Base-by-base conservation (phyloP, 2,797 vertebrate species). In the Xenopus petersii region DNA sequence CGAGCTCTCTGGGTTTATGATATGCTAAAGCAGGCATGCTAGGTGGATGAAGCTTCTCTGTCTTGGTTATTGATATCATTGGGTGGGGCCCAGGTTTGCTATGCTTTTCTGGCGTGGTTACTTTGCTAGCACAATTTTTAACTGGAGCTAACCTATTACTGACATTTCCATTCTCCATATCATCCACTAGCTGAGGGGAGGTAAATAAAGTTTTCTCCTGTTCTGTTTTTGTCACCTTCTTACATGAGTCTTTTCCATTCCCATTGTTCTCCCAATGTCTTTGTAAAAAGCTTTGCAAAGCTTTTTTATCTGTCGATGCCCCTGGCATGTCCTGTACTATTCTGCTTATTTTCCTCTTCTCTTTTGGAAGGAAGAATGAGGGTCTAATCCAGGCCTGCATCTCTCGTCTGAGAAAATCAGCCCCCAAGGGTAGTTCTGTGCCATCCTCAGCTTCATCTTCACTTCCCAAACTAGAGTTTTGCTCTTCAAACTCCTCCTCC, bases 121-220 rank as follows among this genome's bases (percentile, higher is more conserved):
- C 49, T 64, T 74, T 79, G 17, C 4, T 47, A 2, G 26, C 10
- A 33, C n/a, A 54, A 10, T 70, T 62, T 26, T 70, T 74, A 11
- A 65, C 60, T 9, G 46, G 16, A n/a, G 21, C 47, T 24, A 70
- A 42, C 9, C 26, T 82, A 81, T 83, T 94, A 74, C 95, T 93
- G 4, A 97, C 84, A 11, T 99, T 99, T 10, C 96, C 97, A 48
- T 98, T 99, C 84, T 99, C 96, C 88, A 98, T 86, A 74, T 99
- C 97, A 70, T 97, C 95, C 63, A 91, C 93, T 36, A 95, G 90
- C 17, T 89, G 93, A 81, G 87, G 88, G 26, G 71, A 63, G 47
- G 59, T 75, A 83, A 84, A 71, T 79, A 82, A 67, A 83, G 81
- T 58, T 81, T 81, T 75, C 84, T 87, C 61, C 80, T 87, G 15